Conservation (phyloP, 2,888 invertebrate species). For the Agonopterix alstromeriana region DNA sequence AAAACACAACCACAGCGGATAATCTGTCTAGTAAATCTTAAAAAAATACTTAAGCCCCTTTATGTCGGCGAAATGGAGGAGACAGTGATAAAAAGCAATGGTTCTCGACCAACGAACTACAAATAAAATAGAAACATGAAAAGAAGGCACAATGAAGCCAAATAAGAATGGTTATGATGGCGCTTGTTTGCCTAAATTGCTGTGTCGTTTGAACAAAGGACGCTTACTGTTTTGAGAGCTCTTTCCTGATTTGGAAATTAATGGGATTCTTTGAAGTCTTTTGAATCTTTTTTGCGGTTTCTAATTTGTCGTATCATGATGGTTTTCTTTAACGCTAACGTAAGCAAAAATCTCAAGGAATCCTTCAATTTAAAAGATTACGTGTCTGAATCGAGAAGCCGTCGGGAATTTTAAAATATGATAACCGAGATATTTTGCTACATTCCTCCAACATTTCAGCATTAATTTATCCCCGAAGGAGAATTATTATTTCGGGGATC, state of each 20-base stretch:
- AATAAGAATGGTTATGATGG: conserved; percentile 1
- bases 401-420: conserved; percentile 25
- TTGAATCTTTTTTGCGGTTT: background rate
- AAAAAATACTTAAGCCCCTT: no score
- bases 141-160: background rate
- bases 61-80: background rate
- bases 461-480: conserved; percentile 38
- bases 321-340: conserved; percentile 1
- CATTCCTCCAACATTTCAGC: conserved; percentile 28
- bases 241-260: conserved; percentile 8
- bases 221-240: conserved; percentile 1
- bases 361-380: background rate
- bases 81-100: conserved; percentile 8
- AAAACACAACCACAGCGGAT: no score
- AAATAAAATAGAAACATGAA: conserved; percentile 5
- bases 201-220: conserved; percentile 2
- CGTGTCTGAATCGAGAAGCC: conserved; percentile 20
- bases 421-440: conserved; percentile 25
- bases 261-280: conserved; percentile 6
- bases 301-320: conserved; percentile 5
- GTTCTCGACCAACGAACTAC: conserved; percentile 4
- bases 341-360: background rate
- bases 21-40: no score
- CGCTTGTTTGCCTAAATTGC: conserved; percentile 6
- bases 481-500: conserved; percentile 29